Evolutionary conservation across 2,113 vertebrate genomes (phyloP).

Genomic region (Amblyopsis rosae): DNA sequence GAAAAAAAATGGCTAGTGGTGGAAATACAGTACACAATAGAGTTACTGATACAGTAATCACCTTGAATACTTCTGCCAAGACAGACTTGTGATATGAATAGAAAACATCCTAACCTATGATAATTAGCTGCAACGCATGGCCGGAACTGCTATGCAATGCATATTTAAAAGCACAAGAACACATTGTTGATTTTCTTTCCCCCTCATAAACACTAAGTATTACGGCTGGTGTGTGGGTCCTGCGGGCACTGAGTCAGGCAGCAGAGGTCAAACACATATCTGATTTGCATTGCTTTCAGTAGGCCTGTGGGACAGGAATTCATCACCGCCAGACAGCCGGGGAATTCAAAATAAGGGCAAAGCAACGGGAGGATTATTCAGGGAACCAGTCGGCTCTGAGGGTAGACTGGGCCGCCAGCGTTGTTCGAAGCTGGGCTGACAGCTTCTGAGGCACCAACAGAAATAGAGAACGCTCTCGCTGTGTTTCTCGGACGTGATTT

Average conservation of each 20-base stretch:
- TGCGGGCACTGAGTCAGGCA: conserved; percentile 36
- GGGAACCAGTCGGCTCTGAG: conserved; percentile 1
- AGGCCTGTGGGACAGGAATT: conserved; percentile 38
- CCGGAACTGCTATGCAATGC: not conserved
- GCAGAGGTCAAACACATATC: conserved; percentile 49
- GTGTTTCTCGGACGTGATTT: conserved; percentile 4
- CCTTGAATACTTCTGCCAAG: too few species aligned
- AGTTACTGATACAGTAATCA: too few species aligned
- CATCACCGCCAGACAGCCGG: conserved; percentile 28
- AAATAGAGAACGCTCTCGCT: not conserved
- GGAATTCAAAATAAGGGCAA: conserved; percentile 30
- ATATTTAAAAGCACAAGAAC: too few species aligned
- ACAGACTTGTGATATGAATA: too few species aligned
- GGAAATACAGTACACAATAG: too few species aligned
- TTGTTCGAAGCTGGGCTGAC: not conserved
- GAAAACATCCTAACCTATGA: too few species aligned
- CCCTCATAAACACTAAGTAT: conserved; percentile 42
- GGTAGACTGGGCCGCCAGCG: not conserved
- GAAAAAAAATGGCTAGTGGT: too few species aligned
- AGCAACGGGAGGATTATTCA: conserved; percentile 13
- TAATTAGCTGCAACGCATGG: too few species aligned
- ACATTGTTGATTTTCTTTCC: conserved; percentile 24
- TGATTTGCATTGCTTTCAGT: conserved; percentile 43
- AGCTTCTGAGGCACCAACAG: conserved; percentile 4
- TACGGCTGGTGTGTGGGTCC: conserved; percentile 7